These are phyloP conservation scores for Beaufortia kweichowensis DNA, from an alignment of 2,113 vertebrate species.

Conservation along the genomic window DNA sequence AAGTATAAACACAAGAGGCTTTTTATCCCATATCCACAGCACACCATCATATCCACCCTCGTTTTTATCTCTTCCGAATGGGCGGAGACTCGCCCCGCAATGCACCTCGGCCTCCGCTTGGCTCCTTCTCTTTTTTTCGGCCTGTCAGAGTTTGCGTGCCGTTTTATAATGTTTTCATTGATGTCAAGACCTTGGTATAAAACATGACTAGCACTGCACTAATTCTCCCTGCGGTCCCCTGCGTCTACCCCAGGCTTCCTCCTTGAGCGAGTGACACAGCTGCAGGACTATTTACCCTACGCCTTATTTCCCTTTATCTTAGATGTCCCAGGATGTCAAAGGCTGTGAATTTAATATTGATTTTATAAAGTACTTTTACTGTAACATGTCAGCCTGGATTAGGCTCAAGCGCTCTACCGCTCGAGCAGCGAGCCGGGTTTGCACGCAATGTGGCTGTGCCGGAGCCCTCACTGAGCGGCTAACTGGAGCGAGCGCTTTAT, in stretches of 20 bases:
- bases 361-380: constrained; percentile 99
- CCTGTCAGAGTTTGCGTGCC: constrained; percentile 78
- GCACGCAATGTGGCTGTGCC: constrained; percentile 87
- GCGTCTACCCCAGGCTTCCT: constrained; percentile 66
- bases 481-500: constrained; percentile 78
- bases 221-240: constrained; percentile 75
- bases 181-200: constrained; percentile 87
- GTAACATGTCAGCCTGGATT: constrained; percentile 95
- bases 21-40: constrained; percentile 47
- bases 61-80: background rate
- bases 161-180: constrained; percentile 91
- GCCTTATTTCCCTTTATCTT: constrained; percentile 89
- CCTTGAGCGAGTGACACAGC: constrained; percentile 75
- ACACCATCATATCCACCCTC: constrained; percentile 36
- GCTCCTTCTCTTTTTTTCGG: constrained; percentile 62
- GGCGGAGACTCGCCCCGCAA: background rate
- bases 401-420: constrained; percentile 81
- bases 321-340: constrained; percentile 87
- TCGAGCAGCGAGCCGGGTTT: constrained; percentile 83
- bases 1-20: background rate
- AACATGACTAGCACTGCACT: constrained; percentile 83
- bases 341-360: constrained; percentile 99
- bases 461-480: constrained; percentile 69
- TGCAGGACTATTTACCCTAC: constrained; percentile 85
- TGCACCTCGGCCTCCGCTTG: background rate